Base-by-base conservation (phyloP, 2,888 invertebrate genomes). In the Pegoplata infirma region DNA sequence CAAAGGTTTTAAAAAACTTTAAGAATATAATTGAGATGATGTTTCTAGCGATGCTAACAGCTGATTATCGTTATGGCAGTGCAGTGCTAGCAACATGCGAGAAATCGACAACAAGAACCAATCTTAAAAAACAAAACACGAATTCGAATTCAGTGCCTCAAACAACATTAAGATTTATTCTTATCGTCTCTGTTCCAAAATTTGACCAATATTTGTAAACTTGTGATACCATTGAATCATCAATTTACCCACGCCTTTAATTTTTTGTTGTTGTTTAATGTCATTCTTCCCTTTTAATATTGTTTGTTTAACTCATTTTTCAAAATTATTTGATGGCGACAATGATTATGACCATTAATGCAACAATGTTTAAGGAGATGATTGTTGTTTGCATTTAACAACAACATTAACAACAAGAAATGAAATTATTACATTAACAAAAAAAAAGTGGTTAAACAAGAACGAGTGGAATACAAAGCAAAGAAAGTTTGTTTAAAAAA, bases 261-360 rank as follows among this genome's bases (percentile, higher is more conserved):
- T n/a, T 55, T 12, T 7, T 16, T 21, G 32, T 40, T n/a, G 6
- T 0, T 21, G 1, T n/a, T 28, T 17, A n/a, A 21, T 16, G 5
- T 55, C 25, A 8, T 21, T 23, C n/a, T 23, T 23, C 21, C 6
- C 3, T 21, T 36, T 6, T 21, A 28, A 17, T 16, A 28, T 32
- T 53, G 28, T 53, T 61, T 61, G 36, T 10, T 25, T 17, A 67
- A 66, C 44, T n/a, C 8, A 23, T 44, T 73, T 59, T 32, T 66
- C 25, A 19, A 56, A 73, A 58, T 64, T 59, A 53, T 58, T 58
- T 51, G 16, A 59, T 66, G 73, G 58, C 58, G 59, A 73, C 66
- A 44, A 66, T 59, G 58, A 66, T 73, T 73, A 66, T 66, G 51
- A 40, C 25, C 51, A 73, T 73, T 66, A 73, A 58, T 47, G 72